A percentile compares a stretch with the other conserved stretches of the same genome.
These are phyloP conservation scores for Ictalurus furcatus DNA, from an alignment of 2,113 vertebrate species.

Conservation along the genomic window DNA sequence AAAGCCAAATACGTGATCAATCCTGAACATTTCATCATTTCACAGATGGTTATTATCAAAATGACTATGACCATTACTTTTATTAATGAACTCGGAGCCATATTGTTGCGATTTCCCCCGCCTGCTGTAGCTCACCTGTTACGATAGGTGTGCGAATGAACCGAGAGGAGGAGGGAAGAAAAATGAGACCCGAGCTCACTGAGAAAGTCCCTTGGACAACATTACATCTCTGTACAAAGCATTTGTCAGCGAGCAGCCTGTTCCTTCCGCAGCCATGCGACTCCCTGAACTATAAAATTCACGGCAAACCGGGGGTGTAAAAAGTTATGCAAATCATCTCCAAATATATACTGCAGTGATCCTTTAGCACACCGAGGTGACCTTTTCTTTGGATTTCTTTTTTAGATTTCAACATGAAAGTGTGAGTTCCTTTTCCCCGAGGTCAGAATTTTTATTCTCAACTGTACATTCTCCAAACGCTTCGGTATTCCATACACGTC, in stretches of 20 bases:
- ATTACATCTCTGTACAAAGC: conserved; percentile 48
- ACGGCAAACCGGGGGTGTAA: background rate
- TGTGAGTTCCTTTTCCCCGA: background rate
- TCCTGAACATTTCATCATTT: conserved; percentile 23
- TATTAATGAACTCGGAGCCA: conserved; percentile 51
- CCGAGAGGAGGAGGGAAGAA: conserved; percentile 34
- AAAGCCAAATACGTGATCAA: conserved; percentile 23
- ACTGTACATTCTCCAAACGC: background rate
- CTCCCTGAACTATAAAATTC: conserved; percentile 28
- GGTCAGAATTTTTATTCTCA: background rate
- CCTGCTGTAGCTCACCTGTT: conserved; percentile 48
- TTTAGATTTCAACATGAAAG: background rate
- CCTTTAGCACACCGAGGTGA: background rate
- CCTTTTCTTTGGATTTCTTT: background rate
- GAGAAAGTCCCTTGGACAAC: conserved; percentile 55
- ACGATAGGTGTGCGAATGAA: conserved; percentile 31
- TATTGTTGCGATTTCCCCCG: conserved; percentile 47
- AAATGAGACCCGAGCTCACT: conserved; percentile 37
- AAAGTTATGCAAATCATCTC: conserved; percentile 26
- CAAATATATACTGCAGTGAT: background rate
- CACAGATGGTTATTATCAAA: conserved; percentile 45
- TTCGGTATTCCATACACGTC: background rate
- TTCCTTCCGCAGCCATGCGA: background rate
- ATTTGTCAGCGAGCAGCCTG: conserved; percentile 50
- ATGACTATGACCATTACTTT: conserved; percentile 36